A percentile compares a stretch with the other conserved stretches of the same genome.
These are phyloP conservation scores for Sitobion miscanthi DNA, from an alignment of 1,140 invertebrate genomes.

Conservation along the genomic window DNA sequence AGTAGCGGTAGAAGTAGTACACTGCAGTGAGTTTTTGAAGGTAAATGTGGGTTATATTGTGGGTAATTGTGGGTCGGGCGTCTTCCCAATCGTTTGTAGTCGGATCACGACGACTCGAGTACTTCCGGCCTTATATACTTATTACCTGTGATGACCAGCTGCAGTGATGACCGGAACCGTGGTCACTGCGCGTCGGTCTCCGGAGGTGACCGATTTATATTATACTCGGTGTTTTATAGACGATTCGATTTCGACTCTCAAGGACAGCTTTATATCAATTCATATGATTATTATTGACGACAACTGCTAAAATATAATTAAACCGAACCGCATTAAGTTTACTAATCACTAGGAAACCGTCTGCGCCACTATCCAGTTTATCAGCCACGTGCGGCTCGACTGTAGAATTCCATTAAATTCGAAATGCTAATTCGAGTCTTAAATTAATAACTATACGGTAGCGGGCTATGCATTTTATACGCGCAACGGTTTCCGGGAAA, in stretches of 20 bases:
- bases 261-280: neutral
- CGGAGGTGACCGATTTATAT: neutral
- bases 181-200: no score
- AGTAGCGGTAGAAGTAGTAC: no score
- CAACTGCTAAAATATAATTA: neutral
- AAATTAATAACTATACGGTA: neutral
- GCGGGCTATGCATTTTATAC: neutral
- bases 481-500: neutral
- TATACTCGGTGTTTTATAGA: neutral
- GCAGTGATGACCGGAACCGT: neutral
- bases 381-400: neutral
- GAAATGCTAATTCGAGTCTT: neutral
- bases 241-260: neutral
- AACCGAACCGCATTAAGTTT: neutral
- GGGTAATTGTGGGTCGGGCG: no score
- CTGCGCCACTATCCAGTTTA: no score
- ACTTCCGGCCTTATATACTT: neutral
- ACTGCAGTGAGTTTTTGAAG: no score
- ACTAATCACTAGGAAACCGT: neutral
- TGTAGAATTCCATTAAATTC: rapidly evolving
- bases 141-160: neutral
- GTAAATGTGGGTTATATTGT: neutral
- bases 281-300: neutral
- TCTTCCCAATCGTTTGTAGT: neutral
- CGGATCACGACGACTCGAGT: neutral